Conservation (phyloP, 1,140 invertebrate genomes). For the Pectinophora gossypiella region DNA sequence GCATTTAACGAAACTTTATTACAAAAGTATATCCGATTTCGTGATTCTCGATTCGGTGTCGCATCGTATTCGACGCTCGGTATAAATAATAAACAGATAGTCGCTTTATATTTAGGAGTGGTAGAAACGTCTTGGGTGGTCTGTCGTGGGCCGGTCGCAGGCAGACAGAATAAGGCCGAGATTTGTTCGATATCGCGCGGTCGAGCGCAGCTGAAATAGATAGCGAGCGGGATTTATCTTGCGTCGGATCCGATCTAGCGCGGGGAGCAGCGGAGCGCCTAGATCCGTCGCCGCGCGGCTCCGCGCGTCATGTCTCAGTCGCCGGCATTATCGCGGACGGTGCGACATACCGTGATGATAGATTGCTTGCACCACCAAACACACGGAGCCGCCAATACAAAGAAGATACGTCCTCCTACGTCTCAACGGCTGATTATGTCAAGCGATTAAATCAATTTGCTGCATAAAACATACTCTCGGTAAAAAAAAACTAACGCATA, state of each 20-base stretch:
- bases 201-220: slow-evolving; percentile 63
- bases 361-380: neutral
- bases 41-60: slow-evolving; percentile 32
- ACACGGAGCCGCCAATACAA: neutral
- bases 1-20: slow-evolving; percentile 21
- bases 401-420: too few species aligned
- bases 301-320: slow-evolving; percentile 8
- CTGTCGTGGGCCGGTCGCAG: slow-evolving; percentile 40
- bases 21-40: slow-evolving; percentile 29
- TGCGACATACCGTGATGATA: neutral
- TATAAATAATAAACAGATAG: slow-evolving; percentile 58
- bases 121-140: slow-evolving; percentile 60
- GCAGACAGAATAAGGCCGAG: slow-evolving; percentile 56
- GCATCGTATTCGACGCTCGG: slow-evolving; percentile 18
- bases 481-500: too few species aligned
- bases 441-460: too few species aligned
- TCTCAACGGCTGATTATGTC: too few species aligned
- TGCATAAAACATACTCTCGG: too few species aligned
- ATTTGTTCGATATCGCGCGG: slow-evolving; percentile 59
- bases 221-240: slow-evolving; percentile 52
- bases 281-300: slow-evolving; percentile 45
- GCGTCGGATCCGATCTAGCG: slow-evolving; percentile 54
- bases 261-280: slow-evolving; percentile 49
- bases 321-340: neutral
- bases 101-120: slow-evolving; percentile 50